Conservation (phyloP, 2,797 vertebrate species). For the Phoxinus dragarum region DNA sequence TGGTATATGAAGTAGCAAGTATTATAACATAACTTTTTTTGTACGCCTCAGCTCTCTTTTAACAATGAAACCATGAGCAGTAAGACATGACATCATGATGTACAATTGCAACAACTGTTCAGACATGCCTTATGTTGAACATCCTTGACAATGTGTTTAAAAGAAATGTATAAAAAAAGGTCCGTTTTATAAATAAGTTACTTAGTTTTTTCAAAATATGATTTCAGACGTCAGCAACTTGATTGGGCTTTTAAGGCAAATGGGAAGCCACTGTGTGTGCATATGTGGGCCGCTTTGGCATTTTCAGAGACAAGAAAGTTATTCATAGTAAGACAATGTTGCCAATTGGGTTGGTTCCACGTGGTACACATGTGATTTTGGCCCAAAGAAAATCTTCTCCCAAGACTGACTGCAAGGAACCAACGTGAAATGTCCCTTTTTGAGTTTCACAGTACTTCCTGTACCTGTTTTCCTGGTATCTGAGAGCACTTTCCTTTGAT, state of each 20-base stretch:
- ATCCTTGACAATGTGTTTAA: background rate
- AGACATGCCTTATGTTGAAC: background rate
- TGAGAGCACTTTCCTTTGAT: constrained; percentile 24
- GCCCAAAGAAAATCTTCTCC: constrained; percentile 10
- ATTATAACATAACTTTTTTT: background rate
- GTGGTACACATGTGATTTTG: constrained; percentile 51
- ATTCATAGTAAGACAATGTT: constrained; percentile 54
- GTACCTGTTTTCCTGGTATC: background rate
- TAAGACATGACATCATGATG: background rate
- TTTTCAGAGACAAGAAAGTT: constrained; percentile 57
- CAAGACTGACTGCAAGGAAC: background rate
- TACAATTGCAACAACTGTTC: background rate
- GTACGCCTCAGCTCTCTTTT: background rate
- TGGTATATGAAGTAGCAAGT: background rate
- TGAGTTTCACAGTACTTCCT: constrained; percentile 5
- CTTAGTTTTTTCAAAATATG: constrained; percentile 40
- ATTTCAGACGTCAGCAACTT: constrained; percentile 49
- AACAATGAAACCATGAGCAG: background rate
- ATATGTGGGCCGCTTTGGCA: constrained; percentile 55
- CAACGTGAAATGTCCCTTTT: constrained; percentile 20
- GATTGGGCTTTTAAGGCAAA: constrained; percentile 47
- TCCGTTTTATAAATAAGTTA: constrained; percentile 19
- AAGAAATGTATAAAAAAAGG: background rate
- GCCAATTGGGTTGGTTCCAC: constrained; percentile 45
- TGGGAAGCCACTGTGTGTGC: constrained; percentile 37